phyloP scores from a whole-genome alignment of 2,797 vertebrate genomes.

The Crocidura indochinensis region DNA sequence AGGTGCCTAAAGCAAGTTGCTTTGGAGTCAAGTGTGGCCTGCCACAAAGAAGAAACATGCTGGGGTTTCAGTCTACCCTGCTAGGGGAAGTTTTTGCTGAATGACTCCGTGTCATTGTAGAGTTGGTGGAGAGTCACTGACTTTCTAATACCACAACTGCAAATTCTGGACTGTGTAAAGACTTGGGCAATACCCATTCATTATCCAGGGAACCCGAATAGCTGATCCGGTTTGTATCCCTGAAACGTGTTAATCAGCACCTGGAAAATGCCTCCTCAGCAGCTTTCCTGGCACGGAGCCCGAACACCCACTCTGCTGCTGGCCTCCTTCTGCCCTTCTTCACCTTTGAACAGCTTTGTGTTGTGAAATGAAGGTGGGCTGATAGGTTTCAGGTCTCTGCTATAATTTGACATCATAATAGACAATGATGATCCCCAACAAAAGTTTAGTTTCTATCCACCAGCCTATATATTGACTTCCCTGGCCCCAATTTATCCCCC shows the following conservation, averaged over 20 bases:
- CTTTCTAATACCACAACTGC: neutral
- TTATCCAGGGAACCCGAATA: too few species aligned
- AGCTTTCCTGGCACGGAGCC: neutral
- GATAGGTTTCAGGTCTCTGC: neutral
- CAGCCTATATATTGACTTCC: neutral
- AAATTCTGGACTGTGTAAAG: neutral
- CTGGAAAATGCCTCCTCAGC: neutral
- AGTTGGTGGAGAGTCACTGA: neutral
- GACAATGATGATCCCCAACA: neutral
- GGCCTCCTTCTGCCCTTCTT: neutral
- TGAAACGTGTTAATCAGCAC: neutral
- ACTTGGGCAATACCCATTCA: neutral
- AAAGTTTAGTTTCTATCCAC: neutral
- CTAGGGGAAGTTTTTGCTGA: rapidly evolving
- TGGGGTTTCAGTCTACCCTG: neutral
- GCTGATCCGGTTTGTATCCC: neutral
- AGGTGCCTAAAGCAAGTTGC: neutral
- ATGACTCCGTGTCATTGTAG: neutral
- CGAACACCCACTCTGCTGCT: neutral
- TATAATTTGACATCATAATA: neutral
- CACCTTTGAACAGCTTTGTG: neutral
- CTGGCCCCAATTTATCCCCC: neutral
- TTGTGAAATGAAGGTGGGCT: neutral
- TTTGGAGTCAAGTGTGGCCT: neutral
- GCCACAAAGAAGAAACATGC: neutral